Percentiles rank a stretch among this genome's conserved stretches.
These are phyloP conservation scores for Chelidonichthys spinosus DNA, from an alignment of 2,797 vertebrate species.

Conservation along the genomic window DNA sequence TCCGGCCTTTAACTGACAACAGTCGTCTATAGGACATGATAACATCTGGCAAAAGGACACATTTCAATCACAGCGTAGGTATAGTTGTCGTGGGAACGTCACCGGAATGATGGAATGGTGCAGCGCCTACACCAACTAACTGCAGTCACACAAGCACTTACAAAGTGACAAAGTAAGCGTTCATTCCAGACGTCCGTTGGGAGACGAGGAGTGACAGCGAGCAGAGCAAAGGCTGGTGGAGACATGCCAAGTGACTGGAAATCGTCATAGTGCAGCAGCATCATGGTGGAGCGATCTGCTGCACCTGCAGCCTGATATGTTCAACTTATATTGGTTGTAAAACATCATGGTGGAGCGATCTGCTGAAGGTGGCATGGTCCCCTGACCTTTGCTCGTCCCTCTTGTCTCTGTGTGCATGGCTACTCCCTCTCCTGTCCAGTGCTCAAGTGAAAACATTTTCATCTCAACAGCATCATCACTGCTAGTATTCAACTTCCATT, in stretches of 20 bases:
- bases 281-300: background rate
- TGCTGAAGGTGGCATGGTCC: too few relatives aligned
- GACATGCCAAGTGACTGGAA: constrained; percentile 9
- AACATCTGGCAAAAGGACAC: background rate
- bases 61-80: background rate
- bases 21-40: background rate
- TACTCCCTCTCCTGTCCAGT: too few relatives aligned
- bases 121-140: background rate
- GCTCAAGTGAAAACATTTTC: too few relatives aligned
- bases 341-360: too few relatives aligned
- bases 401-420: too few relatives aligned
- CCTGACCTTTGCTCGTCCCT: too few relatives aligned
- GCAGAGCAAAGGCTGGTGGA: constrained; percentile 2
- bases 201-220: constrained; percentile 37
- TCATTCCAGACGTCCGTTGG: constrained; percentile 10
- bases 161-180: background rate
- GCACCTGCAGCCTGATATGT: background rate
- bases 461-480: too few relatives aligned
- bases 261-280: constrained; percentile 1
- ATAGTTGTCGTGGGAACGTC: background rate
- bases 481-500: too few relatives aligned
- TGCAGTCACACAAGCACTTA: constrained; percentile 3
- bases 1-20: constrained; percentile 8
- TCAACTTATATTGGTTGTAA: background rate
- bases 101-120: background rate